Base-by-base conservation (phyloP, 2,797 vertebrate genomes). In the Neosalanx taihuensis region DNA sequence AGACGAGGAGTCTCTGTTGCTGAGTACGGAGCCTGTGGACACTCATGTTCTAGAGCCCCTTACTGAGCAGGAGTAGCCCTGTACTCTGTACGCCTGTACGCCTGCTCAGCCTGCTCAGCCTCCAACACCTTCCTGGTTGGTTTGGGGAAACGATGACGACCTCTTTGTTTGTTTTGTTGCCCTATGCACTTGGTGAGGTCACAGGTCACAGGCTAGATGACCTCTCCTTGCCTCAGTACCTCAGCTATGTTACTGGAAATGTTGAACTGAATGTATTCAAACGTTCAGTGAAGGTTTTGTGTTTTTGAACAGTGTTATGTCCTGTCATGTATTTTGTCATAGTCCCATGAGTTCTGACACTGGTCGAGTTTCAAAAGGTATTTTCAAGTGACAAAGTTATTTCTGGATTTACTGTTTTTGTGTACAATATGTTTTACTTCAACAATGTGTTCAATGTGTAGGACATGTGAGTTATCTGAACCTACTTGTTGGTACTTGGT, bases 31-130 rank as follows among this genome's bases (percentile, higher is more conserved):
- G 53, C 65, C 70, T 4, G 57, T 75, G 58, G 76, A 81, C 1
- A 26, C 18, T 4, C 58, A 71, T 17, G 51, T 69, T 30, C 60
- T 66, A 37, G 73, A 2, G 0, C 7, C 29, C 18, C 58, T 72
- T n/a, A 67, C 69, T 75, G 79, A 26, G 64, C 70, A 77, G 53
- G 74, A 86, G 49, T 84, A 73, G 70, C 31, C 64, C 1, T 20
- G 0, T 46, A 13, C 41, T 46, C 41, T 63, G 41, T 56, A 13
- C 4, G n/a, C 5, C 2, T n/a, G n/a, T n/a, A n/a, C n/a, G n/a
- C n/a, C n/a, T n/a, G n/a, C n/a, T n/a, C n/a, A n/a, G n/a, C 5
- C 2, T 37, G 51, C 13, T 46, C 18, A 6, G 6, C 46, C 61
- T 64, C 6, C 41, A 49, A n/a, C 63, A 64, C 7, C 35, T 37